Conservation (phyloP, 30 jellyfish, hydroid and myxozoan genomes). For the Aurelia aurita complex sp. Pacific region DNA sequence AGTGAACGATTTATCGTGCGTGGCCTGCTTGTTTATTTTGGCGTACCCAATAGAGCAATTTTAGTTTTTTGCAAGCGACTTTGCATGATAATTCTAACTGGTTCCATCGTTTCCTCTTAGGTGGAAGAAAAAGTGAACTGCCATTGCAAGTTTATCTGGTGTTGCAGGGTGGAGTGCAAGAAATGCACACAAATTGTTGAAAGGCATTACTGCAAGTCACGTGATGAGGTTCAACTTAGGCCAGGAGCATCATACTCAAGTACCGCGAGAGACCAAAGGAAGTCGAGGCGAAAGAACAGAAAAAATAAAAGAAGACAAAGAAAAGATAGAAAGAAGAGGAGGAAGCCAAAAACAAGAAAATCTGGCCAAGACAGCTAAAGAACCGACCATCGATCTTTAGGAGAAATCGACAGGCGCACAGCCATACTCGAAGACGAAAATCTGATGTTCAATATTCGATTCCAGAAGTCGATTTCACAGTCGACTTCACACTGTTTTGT, state of each 20-base stretch:
- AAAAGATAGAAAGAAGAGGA: constrained; percentile 58
- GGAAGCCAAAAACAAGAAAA: constrained; percentile 9
- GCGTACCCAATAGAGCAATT: too few relatives aligned
- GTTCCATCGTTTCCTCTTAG: constrained; percentile 18
- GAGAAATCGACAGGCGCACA: too few relatives aligned
- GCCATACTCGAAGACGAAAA: too few relatives aligned
- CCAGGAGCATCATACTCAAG: constrained; percentile 15
- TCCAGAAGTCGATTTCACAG: too few relatives aligned
- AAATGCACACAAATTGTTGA: constrained; percentile 64
- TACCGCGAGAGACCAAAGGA: constrained; percentile 20
- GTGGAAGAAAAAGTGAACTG: constrained; percentile 74
- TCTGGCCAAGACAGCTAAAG: too few relatives aligned
- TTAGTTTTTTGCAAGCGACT: too few relatives aligned
- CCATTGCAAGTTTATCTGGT: constrained; percentile 82
- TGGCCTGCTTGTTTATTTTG: too few relatives aligned
- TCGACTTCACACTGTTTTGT: too few relatives aligned
- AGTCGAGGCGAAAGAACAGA: constrained; percentile 26
- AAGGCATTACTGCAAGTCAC: constrained; percentile 58
- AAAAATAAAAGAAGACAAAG: constrained; percentile 45
- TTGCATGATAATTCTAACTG: too few relatives aligned
- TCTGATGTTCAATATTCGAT: too few relatives aligned
- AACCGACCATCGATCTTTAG: too few relatives aligned
- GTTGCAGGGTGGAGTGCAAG: constrained; percentile 84
- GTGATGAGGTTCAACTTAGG: constrained; percentile 45
- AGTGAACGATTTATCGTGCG: too few relatives aligned